Base-by-base conservation (phyloP, 2,888 invertebrate genomes). In the Hydriomena furcata region DNA sequence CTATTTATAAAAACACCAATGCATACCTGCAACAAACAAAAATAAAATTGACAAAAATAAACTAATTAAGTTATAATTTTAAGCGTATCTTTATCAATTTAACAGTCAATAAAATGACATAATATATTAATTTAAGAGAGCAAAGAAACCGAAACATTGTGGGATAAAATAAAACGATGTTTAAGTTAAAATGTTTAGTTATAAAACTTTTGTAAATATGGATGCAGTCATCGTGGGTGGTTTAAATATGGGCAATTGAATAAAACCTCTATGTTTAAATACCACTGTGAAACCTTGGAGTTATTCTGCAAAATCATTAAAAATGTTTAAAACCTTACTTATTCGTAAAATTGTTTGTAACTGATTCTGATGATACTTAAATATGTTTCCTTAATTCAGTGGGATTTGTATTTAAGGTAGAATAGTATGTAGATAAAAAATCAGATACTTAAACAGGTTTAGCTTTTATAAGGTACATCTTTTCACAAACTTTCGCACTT, bases 191-290 rank as follows among this genome's bases (percentile, higher is more conserved):
- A 8, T 44, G 8, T 35, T n/a, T 17, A 11, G 7, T 13, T 21
- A 31, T 11, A 2, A 21, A 38, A 24, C 32, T 12, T 31, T 8
- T 36, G 10, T 65, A 17, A 31, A 31, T 38, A 53, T 34, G 53
- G 51, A 47, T 12, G 58, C 54, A 63, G 68, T 68, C 71, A 60
- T 64, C 65, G 68, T 74, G 72, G 67, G 73, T 63, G 71, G 72
- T 40, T 49, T 40, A 56, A 63, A 68, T 58, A 65, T 62, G 44
- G 30, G 53, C 47, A 47, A 49, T 55, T 32, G 43, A 52, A 59
- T 60, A 60, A 62, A 62, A 50, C 63, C 63, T 54, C 69, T 66
- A 36, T 41, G 34, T 38, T 46, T 46, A 38, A 46, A 31, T 45
- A 31, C 10, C 8, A 31, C 28, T 31, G 40, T n/a, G 23, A 24